Base-by-base conservation (phyloP, 1,140 invertebrate species). In the Nephotettix cincticeps region DNA sequence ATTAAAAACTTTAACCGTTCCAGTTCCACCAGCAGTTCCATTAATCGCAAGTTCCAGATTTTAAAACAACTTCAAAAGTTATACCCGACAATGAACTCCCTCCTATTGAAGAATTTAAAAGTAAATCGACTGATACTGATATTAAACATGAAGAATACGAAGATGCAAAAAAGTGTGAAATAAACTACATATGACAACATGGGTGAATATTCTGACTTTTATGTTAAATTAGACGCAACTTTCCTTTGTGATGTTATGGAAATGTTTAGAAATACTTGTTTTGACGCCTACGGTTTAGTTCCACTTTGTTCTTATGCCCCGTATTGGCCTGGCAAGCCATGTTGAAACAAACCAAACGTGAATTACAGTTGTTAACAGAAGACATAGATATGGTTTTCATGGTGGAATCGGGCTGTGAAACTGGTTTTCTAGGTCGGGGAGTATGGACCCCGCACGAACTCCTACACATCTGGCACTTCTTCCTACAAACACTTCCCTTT, bases 131-230 rank as follows among this genome's bases (percentile, higher is more conserved):
- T 23, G 47, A 51, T 11, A n/a, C 4, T 3, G 17, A 51, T 51
- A 4, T 51, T 9, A 23, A 6, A 9, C 4, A n/a, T 51, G 47
- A 51, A 51, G 47, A 51, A 3, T 51, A 51, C 47, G n/a, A 4
- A 4, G 6, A 51, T 23, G 47, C 47, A 6, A 6, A 23, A 51
- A 51, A 4, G 47, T 51, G 6, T 51, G 47, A n/a, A 51, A 51
- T 6, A 29, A 3, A 27, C 27, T 30, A 25, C 4, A 30, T n/a
- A 27, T 63, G 11, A 28, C 3, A 27, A 63, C 58, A 30, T 29
- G 11, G 58, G 58, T 2, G 58, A 63, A 11, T 63, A 63, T n/a
- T 27, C 11, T 19, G 58, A 63, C 27, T 63, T 63, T 4, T 63
- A 63, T 28, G 25, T 28, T 4, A 51, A n/a, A n/a, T 29, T 9